Percentiles rank a stretch among this genome's conserved stretches.
Evolutionary conservation across 2,113 vertebrate species (phyloP).

Genomic region (Gopherus evgoodei): DNA sequence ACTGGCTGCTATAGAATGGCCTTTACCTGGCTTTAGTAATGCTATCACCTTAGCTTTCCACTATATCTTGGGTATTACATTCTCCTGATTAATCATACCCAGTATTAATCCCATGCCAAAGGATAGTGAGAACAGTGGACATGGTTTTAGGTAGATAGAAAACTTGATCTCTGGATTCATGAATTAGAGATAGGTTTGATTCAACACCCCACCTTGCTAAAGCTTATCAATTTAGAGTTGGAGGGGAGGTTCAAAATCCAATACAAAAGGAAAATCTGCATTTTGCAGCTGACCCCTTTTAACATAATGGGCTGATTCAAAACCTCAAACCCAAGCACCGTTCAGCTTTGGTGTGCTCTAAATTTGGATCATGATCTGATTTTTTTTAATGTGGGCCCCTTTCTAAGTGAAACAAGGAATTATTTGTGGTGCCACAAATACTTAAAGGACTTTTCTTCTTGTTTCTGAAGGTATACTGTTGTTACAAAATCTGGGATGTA

Average conservation of each 20-base stretch:
- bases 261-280: not conserved
- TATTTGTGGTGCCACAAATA: not conserved
- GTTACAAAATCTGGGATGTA: not conserved
- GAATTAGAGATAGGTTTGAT: not conserved
- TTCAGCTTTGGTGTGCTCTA: not conserved
- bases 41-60: not conserved
- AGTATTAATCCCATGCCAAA: not conserved
- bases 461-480: not conserved
- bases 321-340: not conserved
- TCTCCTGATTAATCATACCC: not conserved
- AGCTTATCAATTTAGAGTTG: not conserved
- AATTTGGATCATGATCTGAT: rapidly evolving
- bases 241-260: not conserved
- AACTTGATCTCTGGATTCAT: rapidly evolving
- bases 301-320: not conserved
- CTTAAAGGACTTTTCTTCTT: constrained; percentile 10
- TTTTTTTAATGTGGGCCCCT: not conserved
- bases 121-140: rapidly evolving
- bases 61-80: not conserved
- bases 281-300: not conserved
- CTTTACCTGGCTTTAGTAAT: not conserved
- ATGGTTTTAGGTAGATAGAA: not conserved
- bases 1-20: not conserved
- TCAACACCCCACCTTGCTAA: not conserved
- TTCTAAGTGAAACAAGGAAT: not conserved